Evolutionary conservation across 2,888 invertebrate genomes (phyloP).

Genomic region (Plebejus argus): DNA sequence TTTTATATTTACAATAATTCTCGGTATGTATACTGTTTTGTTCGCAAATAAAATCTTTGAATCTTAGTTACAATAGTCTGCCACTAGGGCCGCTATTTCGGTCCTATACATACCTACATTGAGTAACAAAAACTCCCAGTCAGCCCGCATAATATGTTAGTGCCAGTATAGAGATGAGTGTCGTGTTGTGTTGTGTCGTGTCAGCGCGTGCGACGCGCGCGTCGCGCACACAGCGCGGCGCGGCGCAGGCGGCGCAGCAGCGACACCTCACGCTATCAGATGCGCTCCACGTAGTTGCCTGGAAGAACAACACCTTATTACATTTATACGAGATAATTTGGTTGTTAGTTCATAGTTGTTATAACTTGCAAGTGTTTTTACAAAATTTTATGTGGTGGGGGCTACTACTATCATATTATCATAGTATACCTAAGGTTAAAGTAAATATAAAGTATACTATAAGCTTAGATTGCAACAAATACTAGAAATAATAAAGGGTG

Average conservation of each 20-base stretch:
- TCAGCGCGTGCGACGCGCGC: constrained; percentile 45
- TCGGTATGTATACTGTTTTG: too few relatives aligned
- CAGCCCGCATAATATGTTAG: not conserved
- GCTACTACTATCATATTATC: too few relatives aligned
- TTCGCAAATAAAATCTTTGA: too few relatives aligned
- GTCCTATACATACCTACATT: not conserved
- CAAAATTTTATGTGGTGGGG: too few relatives aligned
- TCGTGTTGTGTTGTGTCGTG: constrained; percentile 40
- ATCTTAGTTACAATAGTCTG: not conserved
- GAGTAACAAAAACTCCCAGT: not conserved
- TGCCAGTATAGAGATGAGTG: not conserved
- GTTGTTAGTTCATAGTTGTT: too few relatives aligned
- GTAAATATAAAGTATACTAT: too few relatives aligned
- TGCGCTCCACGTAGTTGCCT: constrained; percentile 87
- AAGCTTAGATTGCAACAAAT: too few relatives aligned
- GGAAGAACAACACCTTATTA: constrained; percentile 53
- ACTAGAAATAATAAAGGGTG: too few relatives aligned
- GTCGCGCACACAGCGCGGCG: constrained; percentile 64
- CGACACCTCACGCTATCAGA: constrained; percentile 75
- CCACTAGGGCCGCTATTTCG: not conserved
- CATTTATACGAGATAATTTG: not conserved
- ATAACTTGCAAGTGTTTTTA: too few relatives aligned
- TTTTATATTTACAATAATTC: too few relatives aligned
- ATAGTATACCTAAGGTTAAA: too few relatives aligned
- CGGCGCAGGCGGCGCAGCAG: constrained; percentile 71